phyloP scores from a whole-genome alignment of 2,888 invertebrate genomes.

The Drosophila villosipedis region DNA sequence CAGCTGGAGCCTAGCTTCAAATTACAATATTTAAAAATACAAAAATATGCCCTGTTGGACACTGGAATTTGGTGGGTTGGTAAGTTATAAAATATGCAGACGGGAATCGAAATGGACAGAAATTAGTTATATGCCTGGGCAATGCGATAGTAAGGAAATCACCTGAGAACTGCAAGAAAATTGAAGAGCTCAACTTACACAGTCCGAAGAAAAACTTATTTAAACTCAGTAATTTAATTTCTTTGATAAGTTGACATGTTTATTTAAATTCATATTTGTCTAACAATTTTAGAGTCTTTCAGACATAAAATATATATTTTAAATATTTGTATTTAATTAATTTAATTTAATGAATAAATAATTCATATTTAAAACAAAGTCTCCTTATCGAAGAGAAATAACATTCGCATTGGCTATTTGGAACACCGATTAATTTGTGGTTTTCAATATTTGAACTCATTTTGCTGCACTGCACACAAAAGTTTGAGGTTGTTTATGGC shows the following conservation, averaged over 20 bases:
- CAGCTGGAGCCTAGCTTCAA: constrained; percentile 10
- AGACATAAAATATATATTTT: neutral
- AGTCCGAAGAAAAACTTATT: neutral
- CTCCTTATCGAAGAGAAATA: neutral
- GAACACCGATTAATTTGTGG: constrained; percentile 37
- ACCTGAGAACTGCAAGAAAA: constrained; percentile 21
- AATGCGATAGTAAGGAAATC: constrained; percentile 9
- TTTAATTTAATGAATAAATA: neutral
- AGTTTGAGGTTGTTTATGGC: constrained; percentile 37
- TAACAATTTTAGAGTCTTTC: neutral
- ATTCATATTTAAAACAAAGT: neutral
- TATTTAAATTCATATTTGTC: neutral
- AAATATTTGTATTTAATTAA: neutral
- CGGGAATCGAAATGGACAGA: constrained; percentile 6
- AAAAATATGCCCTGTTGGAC: constrained; percentile 12
- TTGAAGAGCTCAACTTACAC: neutral
- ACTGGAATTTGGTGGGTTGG: constrained; percentile 21
- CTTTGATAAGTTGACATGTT: neutral
- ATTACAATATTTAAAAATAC: constrained; percentile 21
- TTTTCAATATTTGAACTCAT: constrained; percentile 19
- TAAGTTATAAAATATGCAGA: constrained; percentile 9
- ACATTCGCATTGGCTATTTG: neutral
- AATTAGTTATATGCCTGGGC: neutral
- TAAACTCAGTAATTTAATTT: neutral
- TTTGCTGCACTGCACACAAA: constrained; percentile 14